Evolutionary conservation across 2,113 vertebrate genomes (phyloP).

Genomic region (Mormyrus iriodes): DNA sequence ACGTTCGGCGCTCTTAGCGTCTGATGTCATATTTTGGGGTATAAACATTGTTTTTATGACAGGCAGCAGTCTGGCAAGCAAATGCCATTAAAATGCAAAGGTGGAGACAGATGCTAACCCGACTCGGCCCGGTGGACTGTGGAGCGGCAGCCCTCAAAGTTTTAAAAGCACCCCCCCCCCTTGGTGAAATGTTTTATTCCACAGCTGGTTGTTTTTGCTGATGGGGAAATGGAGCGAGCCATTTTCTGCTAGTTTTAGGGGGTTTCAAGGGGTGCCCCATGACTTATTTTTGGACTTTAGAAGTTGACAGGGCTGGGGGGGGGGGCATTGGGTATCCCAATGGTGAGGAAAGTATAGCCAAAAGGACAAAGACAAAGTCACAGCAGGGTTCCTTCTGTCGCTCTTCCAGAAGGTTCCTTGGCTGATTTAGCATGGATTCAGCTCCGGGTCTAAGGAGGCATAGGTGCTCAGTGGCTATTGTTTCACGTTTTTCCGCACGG

Average conservation of each 20-base stretch:
- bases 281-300: not conserved
- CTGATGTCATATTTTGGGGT: constrained; percentile 55
- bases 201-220: not conserved
- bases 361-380: not conserved
- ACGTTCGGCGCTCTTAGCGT: constrained; percentile 47
- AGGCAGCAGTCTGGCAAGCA: constrained; percentile 18
- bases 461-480: not conserved
- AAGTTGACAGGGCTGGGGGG: not conserved
- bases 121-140: constrained; percentile 28
- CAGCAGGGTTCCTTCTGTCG: not conserved
- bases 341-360: not conserved
- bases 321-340: not conserved
- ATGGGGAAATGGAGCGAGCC: not conserved
- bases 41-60: constrained; percentile 50
- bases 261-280: not conserved
- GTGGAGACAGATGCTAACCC: constrained; percentile 12
- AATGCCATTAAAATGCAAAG: constrained; percentile 37
- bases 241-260: no score
- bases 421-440: not conserved
- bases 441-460: not conserved
- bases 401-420: not conserved
- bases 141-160: not conserved
- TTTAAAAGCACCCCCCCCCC: not conserved
- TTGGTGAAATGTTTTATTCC: not conserved
- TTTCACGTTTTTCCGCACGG: no score